Conservation (phyloP, 37 sponge, comb jelly and placozoan genomes). For the Chondrosia reniformis region DNA sequence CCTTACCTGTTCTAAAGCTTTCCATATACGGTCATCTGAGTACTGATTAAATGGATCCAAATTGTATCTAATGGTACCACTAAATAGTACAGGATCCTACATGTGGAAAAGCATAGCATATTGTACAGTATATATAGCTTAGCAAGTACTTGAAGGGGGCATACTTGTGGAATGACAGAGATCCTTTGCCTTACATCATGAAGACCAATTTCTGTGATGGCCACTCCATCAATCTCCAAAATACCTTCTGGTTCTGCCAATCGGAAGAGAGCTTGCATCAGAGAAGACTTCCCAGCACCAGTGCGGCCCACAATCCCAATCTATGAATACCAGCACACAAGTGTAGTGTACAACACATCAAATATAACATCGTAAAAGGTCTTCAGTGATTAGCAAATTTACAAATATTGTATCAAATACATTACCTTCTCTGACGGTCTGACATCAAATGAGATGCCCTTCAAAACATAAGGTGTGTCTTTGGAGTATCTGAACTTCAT, state of each 20-base stretch:
- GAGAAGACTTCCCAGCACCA: slow-evolving; percentile 94
- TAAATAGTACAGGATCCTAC: slow-evolving; percentile 42
- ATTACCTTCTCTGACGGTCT: slow-evolving; percentile 60
- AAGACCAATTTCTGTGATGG: slow-evolving; percentile 65
- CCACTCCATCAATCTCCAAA: slow-evolving; percentile 73
- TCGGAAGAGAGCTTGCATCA: slow-evolving; percentile 72
- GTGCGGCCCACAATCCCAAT: slow-evolving; percentile 90
- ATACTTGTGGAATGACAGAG: slow-evolving; percentile 84
- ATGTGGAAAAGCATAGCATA: background rate
- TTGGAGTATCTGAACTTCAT: slow-evolving; percentile 43
- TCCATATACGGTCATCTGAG: slow-evolving; percentile 28
- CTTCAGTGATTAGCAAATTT: background rate
- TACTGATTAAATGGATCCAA: slow-evolving; percentile 31
- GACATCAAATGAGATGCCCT: slow-evolving; percentile 39
- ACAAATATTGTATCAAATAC: background rate
- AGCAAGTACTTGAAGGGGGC: background rate
- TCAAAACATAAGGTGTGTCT: slow-evolving; percentile 56
- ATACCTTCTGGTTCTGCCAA: slow-evolving; percentile 79
- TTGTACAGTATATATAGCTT: background rate
- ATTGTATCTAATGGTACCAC: slow-evolving; percentile 29
- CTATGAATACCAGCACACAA: slow-evolving; percentile 14
- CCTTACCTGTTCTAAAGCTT: slow-evolving; percentile 21
- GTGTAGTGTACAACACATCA: background rate
- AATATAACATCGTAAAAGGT: background rate
- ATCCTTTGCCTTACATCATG: slow-evolving; percentile 71